A percentile compares a stretch with the other conserved stretches of the same genome.
phyloP scores from a whole-genome alignment of 2,888 invertebrate genomes.

The Neoscelio sp. region DNA sequence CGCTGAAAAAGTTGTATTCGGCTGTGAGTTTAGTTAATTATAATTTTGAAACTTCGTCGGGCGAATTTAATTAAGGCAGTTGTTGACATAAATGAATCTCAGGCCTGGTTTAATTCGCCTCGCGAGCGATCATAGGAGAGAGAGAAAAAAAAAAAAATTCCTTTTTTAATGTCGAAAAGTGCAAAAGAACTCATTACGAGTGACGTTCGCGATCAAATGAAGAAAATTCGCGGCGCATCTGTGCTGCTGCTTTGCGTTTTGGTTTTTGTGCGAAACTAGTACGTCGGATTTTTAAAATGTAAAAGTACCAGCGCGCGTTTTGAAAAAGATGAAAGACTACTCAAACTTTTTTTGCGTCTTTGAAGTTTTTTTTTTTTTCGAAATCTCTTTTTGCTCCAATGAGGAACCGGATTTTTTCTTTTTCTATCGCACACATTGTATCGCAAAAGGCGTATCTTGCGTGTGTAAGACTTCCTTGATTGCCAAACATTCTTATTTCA shows the following conservation, averaged over 20 bases:
- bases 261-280: not conserved
- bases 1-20: constrained; percentile 42
- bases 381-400: no score
- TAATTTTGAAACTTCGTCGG: constrained; percentile 50
- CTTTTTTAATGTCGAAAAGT: constrained; percentile 41
- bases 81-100: constrained; percentile 51
- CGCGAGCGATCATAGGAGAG: not conserved
- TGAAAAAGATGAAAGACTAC: no score
- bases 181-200: constrained; percentile 21
- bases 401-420: no score
- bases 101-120: constrained; percentile 24
- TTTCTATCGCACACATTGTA: no score
- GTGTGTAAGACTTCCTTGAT: no score
- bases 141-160: constrained; percentile 1
- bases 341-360: no score
- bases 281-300: no score
- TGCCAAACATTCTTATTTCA: no score
- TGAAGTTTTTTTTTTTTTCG: no score
- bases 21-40: constrained; percentile 52
- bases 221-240: constrained; percentile 13
- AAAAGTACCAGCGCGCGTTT: no score
- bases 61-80: constrained; percentile 52
- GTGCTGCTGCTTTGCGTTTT: not conserved
- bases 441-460: no score
- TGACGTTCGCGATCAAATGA: constrained; percentile 11